Base-by-base conservation (phyloP, 1,140 invertebrate species). In the Tetramorium simillimum region DNA sequence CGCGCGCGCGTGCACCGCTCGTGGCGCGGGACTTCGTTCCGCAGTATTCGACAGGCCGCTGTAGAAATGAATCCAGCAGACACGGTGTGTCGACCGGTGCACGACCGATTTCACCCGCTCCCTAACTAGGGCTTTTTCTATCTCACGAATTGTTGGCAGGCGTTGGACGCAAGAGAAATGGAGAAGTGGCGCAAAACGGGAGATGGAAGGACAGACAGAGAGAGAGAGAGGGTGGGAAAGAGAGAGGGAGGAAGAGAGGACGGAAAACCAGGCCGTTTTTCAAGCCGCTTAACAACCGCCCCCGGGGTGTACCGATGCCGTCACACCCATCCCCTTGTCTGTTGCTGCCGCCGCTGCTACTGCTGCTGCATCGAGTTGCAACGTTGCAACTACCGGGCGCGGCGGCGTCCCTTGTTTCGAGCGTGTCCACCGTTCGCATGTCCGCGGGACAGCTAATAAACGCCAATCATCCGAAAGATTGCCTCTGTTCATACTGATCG, bases 221-320 rank as follows among this genome's bases (percentile, higher is more conserved):
- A 56, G 40, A 73, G 60, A 60, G 46, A 21, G 28, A 28, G 21
- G 24, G 62, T 2, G 28, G 2, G 65, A 67, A 4, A 60, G 37
- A 43, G 12, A 16, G 77, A 76, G 28, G n/a, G 24, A 18, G 24
- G 53, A 14, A 24, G 70, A 18, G 49, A 18, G 40, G 67, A 70
- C 12, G 24, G 62, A 63, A 60, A 81, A 85, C 77, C 58, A 76
- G 43, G 65, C 73, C 40, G 53, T 85, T 86, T 86, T 86, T 86
- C 84, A 78, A 86, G 85, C 81, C 87, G 73, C 87, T 77, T 87
- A 84, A 87, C 87, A 88, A 86, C 84, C 72, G 24, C 51, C 63
- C 37, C 58, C 53, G 40, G 58, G 58, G 40, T 75, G 40, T 84
- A 84, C 53, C 81, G 14, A 51, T 76, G 58, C 70, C 67, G 70